phyloP scores from a whole-genome alignment of 2,113 vertebrate species.

The Alligator mississippiensis region DNA sequence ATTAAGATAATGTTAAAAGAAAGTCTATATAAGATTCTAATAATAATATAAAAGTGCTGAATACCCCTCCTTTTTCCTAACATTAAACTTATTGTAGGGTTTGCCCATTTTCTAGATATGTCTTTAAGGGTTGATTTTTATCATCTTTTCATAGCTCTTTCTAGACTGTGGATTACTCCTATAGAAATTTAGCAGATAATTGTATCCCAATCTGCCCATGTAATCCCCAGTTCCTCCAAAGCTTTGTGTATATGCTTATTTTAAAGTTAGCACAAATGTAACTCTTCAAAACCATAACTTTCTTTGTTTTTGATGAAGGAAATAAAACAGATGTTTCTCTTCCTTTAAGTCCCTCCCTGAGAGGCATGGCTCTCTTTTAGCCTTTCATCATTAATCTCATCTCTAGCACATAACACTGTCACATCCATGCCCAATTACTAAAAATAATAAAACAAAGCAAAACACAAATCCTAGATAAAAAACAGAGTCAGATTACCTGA shows the following conservation, averaged over 20 bases:
- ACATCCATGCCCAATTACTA: conserved; percentile 62
- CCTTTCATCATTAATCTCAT: conserved; percentile 72
- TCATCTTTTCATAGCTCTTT: conserved; percentile 43
- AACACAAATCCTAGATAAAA: conserved; percentile 66
- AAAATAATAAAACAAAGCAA: conserved; percentile 64
- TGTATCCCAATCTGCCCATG: conserved; percentile 70
- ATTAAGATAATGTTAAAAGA: background rate
- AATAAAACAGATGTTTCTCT: conserved; percentile 58
- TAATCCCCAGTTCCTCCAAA: conserved; percentile 69
- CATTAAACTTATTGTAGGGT: background rate
- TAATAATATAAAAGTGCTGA: background rate
- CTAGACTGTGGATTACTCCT: conserved; percentile 40
- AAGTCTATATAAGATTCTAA: background rate
- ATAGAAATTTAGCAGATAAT: conserved; percentile 61
- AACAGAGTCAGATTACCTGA: conserved; percentile 41
- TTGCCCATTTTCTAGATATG: background rate
- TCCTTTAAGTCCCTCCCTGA: conserved; percentile 61
- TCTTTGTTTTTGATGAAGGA: conserved; percentile 58
- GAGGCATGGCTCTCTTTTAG: conserved; percentile 58
- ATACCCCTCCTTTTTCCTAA: background rate
- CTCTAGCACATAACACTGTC: conserved; percentile 44
- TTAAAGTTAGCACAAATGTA: conserved; percentile 60
- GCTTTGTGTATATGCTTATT: conserved; percentile 71
- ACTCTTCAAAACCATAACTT: conserved; percentile 49
- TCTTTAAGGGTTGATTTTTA: conserved; percentile 26